Percentiles rank a stretch among this genome's conserved stretches.
Conservation (phyloP, 2,888 invertebrate species). For the Drosophila barbarae region DNA sequence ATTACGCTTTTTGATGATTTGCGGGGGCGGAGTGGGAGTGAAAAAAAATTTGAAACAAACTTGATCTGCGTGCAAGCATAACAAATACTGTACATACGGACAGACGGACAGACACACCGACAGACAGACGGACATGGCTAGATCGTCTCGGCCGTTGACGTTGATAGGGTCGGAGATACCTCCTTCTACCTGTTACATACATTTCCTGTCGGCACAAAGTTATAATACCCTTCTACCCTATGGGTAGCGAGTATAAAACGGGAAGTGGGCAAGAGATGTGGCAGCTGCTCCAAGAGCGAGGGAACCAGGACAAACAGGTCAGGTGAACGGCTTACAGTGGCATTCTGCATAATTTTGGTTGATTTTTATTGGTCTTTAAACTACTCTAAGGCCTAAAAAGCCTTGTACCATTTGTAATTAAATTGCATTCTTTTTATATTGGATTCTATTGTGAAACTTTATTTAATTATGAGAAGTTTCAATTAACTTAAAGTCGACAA, state of each 20-base stretch:
- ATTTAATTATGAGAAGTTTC: background rate
- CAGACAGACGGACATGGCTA: too few relatives aligned
- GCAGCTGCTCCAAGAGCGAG: constrained; percentile 32
- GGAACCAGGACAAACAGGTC: constrained; percentile 31
- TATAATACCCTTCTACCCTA: too few relatives aligned
- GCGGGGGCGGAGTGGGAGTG: too few relatives aligned
- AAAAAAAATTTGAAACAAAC: too few relatives aligned
- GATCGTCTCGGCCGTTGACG: too few relatives aligned
- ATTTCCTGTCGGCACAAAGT: too few relatives aligned
- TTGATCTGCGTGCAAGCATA: too few relatives aligned
- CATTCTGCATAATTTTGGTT: background rate
- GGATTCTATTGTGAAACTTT: background rate
- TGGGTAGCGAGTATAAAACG: background rate
- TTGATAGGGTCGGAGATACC: too few relatives aligned
- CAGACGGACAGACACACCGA: too few relatives aligned
- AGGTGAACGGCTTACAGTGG: constrained; percentile 35
- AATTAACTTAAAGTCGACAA: background rate
- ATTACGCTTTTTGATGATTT: too few relatives aligned
- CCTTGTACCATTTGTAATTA: background rate
- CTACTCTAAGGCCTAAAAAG: background rate
- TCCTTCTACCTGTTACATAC: too few relatives aligned
- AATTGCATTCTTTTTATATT: background rate
- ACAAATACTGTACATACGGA: too few relatives aligned
- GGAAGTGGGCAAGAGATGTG: constrained; percentile 1
- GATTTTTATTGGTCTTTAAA: background rate